Base-by-base conservation (phyloP, 1,140 invertebrate species). In the Helicoverpa armigera region DNA sequence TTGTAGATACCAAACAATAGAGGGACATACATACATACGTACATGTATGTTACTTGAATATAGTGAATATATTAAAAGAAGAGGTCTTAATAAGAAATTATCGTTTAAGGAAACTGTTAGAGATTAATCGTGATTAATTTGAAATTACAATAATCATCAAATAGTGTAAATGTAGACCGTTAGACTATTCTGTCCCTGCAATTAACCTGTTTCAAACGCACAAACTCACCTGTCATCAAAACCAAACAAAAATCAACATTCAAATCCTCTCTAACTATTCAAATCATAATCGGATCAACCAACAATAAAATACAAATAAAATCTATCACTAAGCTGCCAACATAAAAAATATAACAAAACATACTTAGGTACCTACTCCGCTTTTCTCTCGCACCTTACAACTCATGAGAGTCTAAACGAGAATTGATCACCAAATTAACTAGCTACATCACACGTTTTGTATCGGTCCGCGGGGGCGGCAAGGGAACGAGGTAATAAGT, bases 341-440 rank as follows among this genome's bases (percentile, higher is more conserved):
- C 31, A 31, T 4, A 54, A 54, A 72, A 72, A n/a, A 9, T 23
- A 29, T 51, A 69, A 23, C 29, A 51, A 69, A 60, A 60, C 10
- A 1, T 5, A 5, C 67, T 53, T 54, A 23, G n/a, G n/a, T n/a
- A n/a, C n/a, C n/a, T n/a, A n/a, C 18, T 10, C 16, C 50, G 51
- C 48, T 72, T 31, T 50, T 50, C 80, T 74, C 81, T 81, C 0
- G 50, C 16, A 31, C 50, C 73, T 73, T 75, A 11, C 58, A 43
- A 56, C 65, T 84, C 63, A 76, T 1, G 43, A 54, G 23, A 29
- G 13, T 31, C 23, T 56, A 69, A 83, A 82, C 76, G 74, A 84
- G 74, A 85, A 87, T 85, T 87, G 86, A 87, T 87, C 79, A 82
- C 73, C 81, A 70, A 83, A 87, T 87, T 85, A 85, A 87, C 75